These are phyloP conservation scores for Phoenoteleia sp. DNA, from an alignment of 2,888 invertebrate genomes.

Conservation along the genomic window DNA sequence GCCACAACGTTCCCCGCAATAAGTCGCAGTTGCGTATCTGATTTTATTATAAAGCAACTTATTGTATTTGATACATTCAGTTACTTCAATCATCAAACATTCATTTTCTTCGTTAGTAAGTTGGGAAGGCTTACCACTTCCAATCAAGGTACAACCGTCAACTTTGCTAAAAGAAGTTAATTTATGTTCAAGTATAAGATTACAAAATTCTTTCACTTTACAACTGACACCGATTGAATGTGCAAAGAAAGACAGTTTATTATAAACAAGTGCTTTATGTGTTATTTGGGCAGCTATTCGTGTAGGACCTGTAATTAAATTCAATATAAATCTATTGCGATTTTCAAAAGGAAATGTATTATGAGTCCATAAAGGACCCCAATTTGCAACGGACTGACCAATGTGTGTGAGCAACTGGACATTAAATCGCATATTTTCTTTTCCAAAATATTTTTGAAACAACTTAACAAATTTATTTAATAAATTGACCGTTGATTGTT, in stretches of 20 bases:
- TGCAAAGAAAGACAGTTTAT: neutral
- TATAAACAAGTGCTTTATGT: neutral
- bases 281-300: slow-evolving; percentile 10
- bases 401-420: slow-evolving; percentile 37
- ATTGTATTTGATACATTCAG: neutral
- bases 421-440: slow-evolving; percentile 23
- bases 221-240: neutral
- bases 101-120: slow-evolving; percentile 6
- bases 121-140: neutral
- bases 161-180: neutral
- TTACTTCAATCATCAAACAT: neutral
- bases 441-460: slow-evolving; percentile 14
- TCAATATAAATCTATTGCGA: slow-evolving; percentile 27
- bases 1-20: slow-evolving; percentile 1
- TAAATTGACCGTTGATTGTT: neutral
- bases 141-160: neutral
- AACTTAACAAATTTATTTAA: neutral
- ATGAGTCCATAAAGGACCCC: slow-evolving; percentile 42
- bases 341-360: slow-evolving; percentile 45
- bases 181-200: neutral
- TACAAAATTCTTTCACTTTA: neutral
- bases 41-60: neutral
- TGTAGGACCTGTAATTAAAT: slow-evolving; percentile 2
- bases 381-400: slow-evolving; percentile 16
- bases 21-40: neutral